Conservation (phyloP, 2,113 vertebrate genomes). For the Chloropsis cyanopogon region DNA sequence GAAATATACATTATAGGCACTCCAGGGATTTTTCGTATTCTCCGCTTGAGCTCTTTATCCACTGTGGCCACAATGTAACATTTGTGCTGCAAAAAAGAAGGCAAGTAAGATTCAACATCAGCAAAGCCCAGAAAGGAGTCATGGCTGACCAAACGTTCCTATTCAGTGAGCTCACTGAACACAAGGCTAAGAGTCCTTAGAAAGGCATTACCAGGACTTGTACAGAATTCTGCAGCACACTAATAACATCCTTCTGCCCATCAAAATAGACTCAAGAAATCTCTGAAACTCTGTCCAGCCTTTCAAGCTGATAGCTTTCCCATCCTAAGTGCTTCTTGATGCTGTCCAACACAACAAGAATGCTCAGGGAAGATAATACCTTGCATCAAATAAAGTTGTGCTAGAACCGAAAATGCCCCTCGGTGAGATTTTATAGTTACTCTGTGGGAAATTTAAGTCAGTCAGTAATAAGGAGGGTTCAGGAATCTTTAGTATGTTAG, state of each 20-base stretch:
- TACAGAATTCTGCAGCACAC: neutral
- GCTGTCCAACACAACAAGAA: neutral
- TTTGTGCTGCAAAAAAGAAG: slow-evolving; percentile 83
- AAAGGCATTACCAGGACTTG: neutral
- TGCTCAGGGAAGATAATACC: neutral
- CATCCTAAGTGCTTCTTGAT: neutral
- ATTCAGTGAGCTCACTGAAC: neutral
- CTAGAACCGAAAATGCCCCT: neutral
- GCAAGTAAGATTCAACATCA: neutral
- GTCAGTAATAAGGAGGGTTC: neutral
- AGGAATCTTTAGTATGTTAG: neutral
- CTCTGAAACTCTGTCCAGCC: neutral
- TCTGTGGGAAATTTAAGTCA: neutral
- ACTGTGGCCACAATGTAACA: slow-evolving; percentile 98
- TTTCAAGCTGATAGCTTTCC: neutral
- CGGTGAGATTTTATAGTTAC: neutral
- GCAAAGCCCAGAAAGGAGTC: neutral
- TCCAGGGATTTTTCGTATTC: slow-evolving; percentile 95
- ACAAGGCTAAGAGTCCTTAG: neutral
- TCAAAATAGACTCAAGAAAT: neutral
- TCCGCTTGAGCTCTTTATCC: slow-evolving; percentile 93
- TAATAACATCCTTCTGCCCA: neutral
- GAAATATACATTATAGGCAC: slow-evolving; percentile 99
- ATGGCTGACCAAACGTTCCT: neutral
- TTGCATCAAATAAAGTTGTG: neutral